phyloP scores from a whole-genome alignment of 2,113 vertebrate species.

The Danio rerio region GRCz12tu NC_133178.1:25243501-25244000 shows the following conservation, averaged over 20 bases:
- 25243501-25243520: not conserved
- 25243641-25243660: constrained; percentile 27
- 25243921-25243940: not conserved
- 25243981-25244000: not conserved
- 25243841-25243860: not conserved
- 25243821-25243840: not conserved
- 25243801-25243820: constrained; percentile 23
- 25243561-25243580: constrained; percentile 40
- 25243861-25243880: constrained; percentile 6
- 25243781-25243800: constrained; percentile 23
- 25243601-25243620: constrained; percentile 51
- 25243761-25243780: constrained; percentile 31
- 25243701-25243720: constrained; percentile 48
- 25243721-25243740: constrained; percentile 44
- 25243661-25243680: constrained; percentile 34
- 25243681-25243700: constrained; percentile 43
- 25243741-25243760: constrained; percentile 38
- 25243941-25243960: not conserved
- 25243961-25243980: not conserved
- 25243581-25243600: constrained; percentile 51
- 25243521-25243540: not conserved
- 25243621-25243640: constrained; percentile 10
- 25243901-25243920: not conserved
- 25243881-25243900: not conserved
- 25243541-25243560: constrained; percentile 38